Evolutionary conservation across 2,113 vertebrate genomes (phyloP), one percentile per base, ranked within the genome.

Genomic region (Poecilia latipinna): DNA sequence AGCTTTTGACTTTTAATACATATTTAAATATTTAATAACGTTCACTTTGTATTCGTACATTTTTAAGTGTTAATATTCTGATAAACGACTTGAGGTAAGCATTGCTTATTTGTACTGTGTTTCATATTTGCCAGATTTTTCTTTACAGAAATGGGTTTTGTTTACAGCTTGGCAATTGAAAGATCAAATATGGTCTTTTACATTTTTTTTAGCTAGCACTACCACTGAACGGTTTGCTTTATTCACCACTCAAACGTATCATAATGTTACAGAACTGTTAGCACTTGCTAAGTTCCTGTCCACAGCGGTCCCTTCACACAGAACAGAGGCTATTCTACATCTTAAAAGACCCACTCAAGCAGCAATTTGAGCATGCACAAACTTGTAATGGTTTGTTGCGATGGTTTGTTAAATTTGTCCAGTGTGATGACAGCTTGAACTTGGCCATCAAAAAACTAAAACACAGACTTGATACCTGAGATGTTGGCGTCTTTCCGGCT

Each of bases 211-310:
- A 57, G 44, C 28, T 68, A 31, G 26, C 62, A 51, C 48, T 24
- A 24, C 42, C 42, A 65, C 22, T n/a, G 28, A 70, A 33, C 44
- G 64, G 72, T 24, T 70, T 24, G 42, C 69, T 22, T 39, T 68
- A 26, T 65, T 28, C 57, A 39, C 71, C 65, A 35, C 35, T 32
- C 71, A 33, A 65, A 54, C 32, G 37, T 70, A 33, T n/a, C n/a
- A n/a, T 4, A 12, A 44, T 65, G 48, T 70, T 74, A 28, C 44
- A 28, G 11, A 68, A 61, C 29, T 68, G 65, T 28, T 73, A 44
- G 24, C 65, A 35, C 61, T 32, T 51, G 12, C 62, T 33, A 72
- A 29, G 54, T 61, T 70, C 67, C 24, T 76, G 39, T 42, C 79
- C 57, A 64, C 29, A 71, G 67, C 2, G 51, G 51, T 24, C 7